Base-by-base conservation (phyloP, 1,140 invertebrate genomes). In the Drosophila neocordata region DNA sequence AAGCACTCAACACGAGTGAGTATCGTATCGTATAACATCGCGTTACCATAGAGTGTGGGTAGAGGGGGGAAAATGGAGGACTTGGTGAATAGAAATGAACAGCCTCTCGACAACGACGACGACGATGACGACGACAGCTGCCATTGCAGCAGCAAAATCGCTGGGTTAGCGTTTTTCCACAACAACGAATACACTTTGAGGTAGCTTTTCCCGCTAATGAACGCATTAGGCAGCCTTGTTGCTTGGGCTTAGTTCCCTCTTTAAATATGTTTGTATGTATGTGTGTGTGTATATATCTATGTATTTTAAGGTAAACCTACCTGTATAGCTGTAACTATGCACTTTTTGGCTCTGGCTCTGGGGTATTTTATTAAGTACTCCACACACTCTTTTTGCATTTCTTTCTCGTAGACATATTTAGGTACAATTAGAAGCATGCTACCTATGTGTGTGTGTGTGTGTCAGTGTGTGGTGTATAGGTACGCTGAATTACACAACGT, bases 401-500 rank as follows among this genome's bases (percentile, higher is more conserved):
- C 57, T 67, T 69, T 38, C 31, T 48, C 44, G 31, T 65, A 65
- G 63, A 73, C 65, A 68, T 75, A 77, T 77, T 85, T 69, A 66
- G 69, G 73, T 56, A 75, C 83, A 81, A 87, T 82, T 85, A 87
- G 73, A 69, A 64, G 66, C 81, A 66, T 68, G 73, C 77, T 80
- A 80, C 65, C 64, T 66, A 55, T 65, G 53, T 69, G 60, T 65
- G 34, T 58, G 24, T 11, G 51, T 69, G 62, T 62, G 60, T 38
- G 37, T 38, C 12, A 13, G 41, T 48, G 41, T 44, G 41, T 44
- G 7, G 41, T 44, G 7, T 48, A 48, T 65, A 77, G 59, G 68
- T 89, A 77, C 84, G 83, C 84, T 87, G 83, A 87, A 87, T 87
- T 87, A 87, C 83, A 87, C 83, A 87, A 83, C 83, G 84, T 87